Base-by-base conservation (phyloP, 2,113 vertebrate genomes). In the Pluvialis apricaria region DNA sequence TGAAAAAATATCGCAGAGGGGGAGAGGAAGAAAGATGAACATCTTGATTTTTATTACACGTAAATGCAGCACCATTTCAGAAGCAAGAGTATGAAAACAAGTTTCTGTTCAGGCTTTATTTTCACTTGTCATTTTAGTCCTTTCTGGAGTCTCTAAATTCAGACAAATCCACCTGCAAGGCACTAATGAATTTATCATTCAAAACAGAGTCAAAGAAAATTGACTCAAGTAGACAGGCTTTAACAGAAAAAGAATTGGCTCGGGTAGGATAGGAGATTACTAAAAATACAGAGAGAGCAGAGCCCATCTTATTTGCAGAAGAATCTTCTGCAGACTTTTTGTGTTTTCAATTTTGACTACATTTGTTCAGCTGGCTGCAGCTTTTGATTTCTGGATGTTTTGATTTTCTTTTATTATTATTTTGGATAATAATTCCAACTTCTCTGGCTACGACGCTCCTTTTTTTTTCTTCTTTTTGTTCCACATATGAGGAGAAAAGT, bases 31-130 rank as follows among this genome's bases (percentile, higher is more conserved):
- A 94, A 91, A 92, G 78, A 91, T 76, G 69, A 97, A 95, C 82
- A 88, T 96, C 95, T 97, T 97, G 93, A 90, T 92, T 96, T 97
- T 96, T 97, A 96, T 95, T 96, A 32, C 86, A 90, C 9, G 2
- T 70, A 90, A 88, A 73, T 0, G 14, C 65, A 90, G 81, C 29
- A 34, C 66, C 10, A 20, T 87, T 94, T 97, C 75, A 57, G 32
- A 90, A 86, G 81, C 20, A 51, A 57, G 72, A 87, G 34, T n/a
- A 92, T 40, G 66, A 94, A 88, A 92, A 82, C 36, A 83, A 72
- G 42, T 64, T 92, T 93, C 55, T 91, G 51, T 82, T 82, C 29
- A 0, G 38, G 20, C 13, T 84, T 51, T 82, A 0, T 2, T 81
- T 95, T 91, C 78, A 15, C 57, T 82, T 75, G 52, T 83, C 51